Conservation (phyloP, 2,113 vertebrate species). For the Poeciliopsis turrubarensis region DNA sequence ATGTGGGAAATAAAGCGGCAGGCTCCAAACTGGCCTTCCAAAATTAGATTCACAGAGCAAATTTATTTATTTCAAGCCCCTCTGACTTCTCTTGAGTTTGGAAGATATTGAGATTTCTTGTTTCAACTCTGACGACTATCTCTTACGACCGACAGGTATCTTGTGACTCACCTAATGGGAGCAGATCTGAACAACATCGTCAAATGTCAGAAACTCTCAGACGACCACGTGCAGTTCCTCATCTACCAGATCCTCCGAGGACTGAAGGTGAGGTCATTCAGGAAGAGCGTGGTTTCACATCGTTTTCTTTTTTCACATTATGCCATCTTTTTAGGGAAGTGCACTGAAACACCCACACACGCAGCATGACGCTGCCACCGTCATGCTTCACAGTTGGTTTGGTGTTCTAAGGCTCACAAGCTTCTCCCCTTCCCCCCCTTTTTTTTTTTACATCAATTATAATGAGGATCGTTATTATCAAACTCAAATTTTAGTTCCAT, state of each 20-base stretch:
- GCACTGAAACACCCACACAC: not conserved
- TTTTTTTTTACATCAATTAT: no score
- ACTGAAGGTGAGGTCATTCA: conserved; percentile 85
- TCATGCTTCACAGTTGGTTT: not conserved
- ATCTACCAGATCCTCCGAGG: conserved; percentile 98
- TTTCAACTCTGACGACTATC: conserved; percentile 10
- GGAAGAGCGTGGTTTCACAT: not conserved
- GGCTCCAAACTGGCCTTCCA: not conserved
- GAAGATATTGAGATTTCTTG: not conserved
- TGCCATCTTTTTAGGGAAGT: not conserved
- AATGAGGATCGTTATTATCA: no score
- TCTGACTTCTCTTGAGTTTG: conserved; percentile 1
- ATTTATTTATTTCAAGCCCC: conserved; percentile 2
- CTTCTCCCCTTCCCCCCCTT: no score
- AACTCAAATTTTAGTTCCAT: no score
- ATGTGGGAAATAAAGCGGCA: conserved; percentile 32
- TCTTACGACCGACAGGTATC: conserved; percentile 83
- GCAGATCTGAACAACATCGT: conserved; percentile 99
- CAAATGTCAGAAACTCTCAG: conserved; percentile 98
- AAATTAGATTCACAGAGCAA: conserved; percentile 8
- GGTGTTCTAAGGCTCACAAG: not conserved
- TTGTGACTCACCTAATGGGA: conserved; percentile 98
- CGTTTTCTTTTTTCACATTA: not conserved
- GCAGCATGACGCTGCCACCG: not conserved
- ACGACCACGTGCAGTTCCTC: conserved; percentile 98